Conservation (phyloP, 1,140 invertebrate species). For the Bombus ignitus region DNA sequence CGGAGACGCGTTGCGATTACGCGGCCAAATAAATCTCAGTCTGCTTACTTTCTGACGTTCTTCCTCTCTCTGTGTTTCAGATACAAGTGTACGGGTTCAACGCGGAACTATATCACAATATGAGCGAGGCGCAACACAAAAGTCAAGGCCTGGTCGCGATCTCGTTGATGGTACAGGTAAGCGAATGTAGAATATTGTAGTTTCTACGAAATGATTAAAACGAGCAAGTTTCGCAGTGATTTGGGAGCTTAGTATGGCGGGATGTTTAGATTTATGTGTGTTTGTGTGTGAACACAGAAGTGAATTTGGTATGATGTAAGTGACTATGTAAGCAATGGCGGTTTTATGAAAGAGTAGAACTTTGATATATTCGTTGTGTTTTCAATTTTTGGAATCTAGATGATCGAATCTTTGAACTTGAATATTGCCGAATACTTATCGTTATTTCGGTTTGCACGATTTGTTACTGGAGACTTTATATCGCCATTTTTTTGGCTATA, state of each 20-base stretch:
- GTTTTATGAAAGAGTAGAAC: no score
- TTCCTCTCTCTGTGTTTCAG: constrained; percentile 83
- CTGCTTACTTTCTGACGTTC: constrained; percentile 4
- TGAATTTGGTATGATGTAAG: no score
- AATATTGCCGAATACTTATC: not conserved
- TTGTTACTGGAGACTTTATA: not conserved
- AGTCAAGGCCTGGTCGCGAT: constrained; percentile 96
- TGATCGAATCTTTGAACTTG: no score
- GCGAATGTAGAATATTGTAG: constrained; percentile 17
- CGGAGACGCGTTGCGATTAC: constrained; percentile 38
- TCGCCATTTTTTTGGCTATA: not conserved
- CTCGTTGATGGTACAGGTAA: constrained; percentile 96
- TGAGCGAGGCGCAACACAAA: constrained; percentile 96
- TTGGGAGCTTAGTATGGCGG: not conserved
- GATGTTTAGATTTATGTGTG: no score
- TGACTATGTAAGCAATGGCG: no score
- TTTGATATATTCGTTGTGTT: no score
- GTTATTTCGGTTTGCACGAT: not conserved
- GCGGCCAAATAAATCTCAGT: constrained; percentile 43
- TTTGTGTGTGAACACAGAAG: no score
- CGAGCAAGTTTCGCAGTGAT: not conserved
- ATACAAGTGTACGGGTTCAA: constrained; percentile 98
- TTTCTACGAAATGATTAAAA: not conserved
- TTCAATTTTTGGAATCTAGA: no score
- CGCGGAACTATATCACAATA: constrained; percentile 97